Conservation (phyloP, 2,797 vertebrate species). For the Australoheros facetus region DNA sequence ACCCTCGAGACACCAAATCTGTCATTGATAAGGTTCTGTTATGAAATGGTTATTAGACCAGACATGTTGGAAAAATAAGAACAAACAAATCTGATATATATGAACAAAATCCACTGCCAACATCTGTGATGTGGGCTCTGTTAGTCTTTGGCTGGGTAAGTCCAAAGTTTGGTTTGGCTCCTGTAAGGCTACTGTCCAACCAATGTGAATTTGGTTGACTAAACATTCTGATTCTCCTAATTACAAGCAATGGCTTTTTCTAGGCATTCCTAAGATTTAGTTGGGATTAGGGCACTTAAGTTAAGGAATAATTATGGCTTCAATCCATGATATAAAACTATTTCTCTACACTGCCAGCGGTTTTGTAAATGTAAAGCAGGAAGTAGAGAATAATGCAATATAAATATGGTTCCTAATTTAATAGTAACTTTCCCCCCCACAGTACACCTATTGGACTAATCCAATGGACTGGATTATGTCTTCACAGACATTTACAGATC, state of each 20-base stretch:
- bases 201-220: neutral
- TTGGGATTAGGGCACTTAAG: neutral
- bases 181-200: neutral
- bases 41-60: neutral
- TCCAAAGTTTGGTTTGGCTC: neutral
- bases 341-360: too few species aligned
- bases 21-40: neutral
- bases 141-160: neutral
- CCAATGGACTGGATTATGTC: too few species aligned
- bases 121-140: neutral
- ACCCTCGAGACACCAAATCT: too few species aligned
- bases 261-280: neutral
- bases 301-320: neutral
- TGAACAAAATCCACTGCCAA: neutral
- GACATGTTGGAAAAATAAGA: neutral
- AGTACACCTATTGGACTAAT: neutral
- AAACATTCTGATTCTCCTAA: neutral
- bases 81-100: neutral
- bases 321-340: fast-evolving
- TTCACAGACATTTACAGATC: too few species aligned
- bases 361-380: too few species aligned
- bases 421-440: too few species aligned
- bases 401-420: too few species aligned
- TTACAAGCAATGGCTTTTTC: neutral
- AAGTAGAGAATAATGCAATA: too few species aligned